Conservation (phyloP, 2,113 vertebrate species). For the Strix uralensis region DNA sequence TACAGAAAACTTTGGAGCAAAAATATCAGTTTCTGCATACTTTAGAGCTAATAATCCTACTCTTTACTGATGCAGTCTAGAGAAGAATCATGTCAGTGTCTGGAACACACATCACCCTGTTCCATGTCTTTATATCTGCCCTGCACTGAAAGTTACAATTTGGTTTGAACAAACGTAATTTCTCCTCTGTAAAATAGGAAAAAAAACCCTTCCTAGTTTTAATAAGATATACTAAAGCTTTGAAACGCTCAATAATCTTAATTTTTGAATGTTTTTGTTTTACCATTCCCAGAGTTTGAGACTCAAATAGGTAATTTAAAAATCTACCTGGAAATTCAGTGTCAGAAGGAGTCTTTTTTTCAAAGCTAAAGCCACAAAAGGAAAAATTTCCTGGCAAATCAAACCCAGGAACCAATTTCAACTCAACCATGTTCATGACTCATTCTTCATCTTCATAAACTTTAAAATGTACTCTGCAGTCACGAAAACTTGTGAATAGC, state of each 20-base stretch:
- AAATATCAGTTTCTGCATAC: background rate
- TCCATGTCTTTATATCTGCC: background rate
- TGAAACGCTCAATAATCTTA: background rate
- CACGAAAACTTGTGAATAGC: background rate
- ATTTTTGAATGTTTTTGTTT: background rate
- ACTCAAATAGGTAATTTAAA: background rate
- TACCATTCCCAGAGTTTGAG: background rate
- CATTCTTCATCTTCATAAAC: background rate
- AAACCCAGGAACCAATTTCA: background rate
- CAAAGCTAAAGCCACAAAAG: background rate
- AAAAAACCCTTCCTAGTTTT: background rate
- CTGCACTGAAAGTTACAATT: background rate
- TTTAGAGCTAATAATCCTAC: background rate
- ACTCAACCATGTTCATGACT: background rate
- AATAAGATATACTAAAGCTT: background rate
- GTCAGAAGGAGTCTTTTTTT: background rate
- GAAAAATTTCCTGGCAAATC: background rate
- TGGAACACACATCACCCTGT: background rate
- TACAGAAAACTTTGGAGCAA: background rate
- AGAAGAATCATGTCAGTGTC: background rate
- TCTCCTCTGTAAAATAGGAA: background rate
- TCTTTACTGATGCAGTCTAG: background rate
- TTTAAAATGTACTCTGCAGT: background rate
- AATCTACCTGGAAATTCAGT: background rate
- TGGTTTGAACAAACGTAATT: background rate